Percentiles rank a stretch among this genome's conserved stretches.
Conservation (phyloP, 2,888 invertebrate species). For the Campoplex nolae region DNA sequence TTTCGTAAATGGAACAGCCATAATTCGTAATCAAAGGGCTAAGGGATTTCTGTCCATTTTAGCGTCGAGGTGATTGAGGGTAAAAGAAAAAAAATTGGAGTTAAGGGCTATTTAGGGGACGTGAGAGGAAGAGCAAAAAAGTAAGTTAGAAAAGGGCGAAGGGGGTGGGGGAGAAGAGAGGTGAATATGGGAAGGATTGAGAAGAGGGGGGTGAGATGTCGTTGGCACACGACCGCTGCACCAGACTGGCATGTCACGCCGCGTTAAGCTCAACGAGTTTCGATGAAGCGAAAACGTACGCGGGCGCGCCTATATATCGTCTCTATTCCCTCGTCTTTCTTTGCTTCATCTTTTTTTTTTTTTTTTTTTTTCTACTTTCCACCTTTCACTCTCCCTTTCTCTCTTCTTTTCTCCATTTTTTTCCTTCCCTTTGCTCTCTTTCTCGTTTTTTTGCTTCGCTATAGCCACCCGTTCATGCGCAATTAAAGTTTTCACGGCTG, state of each 20-base stretch:
- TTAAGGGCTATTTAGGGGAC: constrained; percentile 14
- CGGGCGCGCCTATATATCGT: constrained; percentile 50
- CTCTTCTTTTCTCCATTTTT: constrained; percentile 16
- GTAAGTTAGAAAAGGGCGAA: constrained; percentile 1
- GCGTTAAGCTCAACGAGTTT: constrained; percentile 65
- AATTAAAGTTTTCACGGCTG: constrained; percentile 66
- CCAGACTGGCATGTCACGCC: constrained; percentile 65
- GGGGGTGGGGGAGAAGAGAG: background rate
- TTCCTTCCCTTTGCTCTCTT: constrained; percentile 12
- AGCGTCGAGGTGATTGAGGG: constrained; percentile 2
- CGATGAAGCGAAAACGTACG: constrained; percentile 67
- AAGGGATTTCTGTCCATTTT: constrained; percentile 1
- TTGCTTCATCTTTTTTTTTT: background rate
- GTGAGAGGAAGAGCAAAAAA: constrained; percentile 4
- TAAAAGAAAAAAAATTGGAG: background rate
- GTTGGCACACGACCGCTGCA: constrained; percentile 55
- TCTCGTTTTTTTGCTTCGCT: constrained; percentile 16
- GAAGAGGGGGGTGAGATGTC: constrained; percentile 38
- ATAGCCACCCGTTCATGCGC: constrained; percentile 59
- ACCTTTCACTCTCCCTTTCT: constrained; percentile 7
- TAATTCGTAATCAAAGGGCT: background rate
- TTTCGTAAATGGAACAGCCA: background rate
- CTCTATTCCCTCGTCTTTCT: constrained; percentile 24
- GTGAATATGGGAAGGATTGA: constrained; percentile 20
- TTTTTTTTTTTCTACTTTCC: background rate